phyloP scores from a whole-genome alignment of 2,888 invertebrate genomes.

The Eupithecia inturbata region DNA sequence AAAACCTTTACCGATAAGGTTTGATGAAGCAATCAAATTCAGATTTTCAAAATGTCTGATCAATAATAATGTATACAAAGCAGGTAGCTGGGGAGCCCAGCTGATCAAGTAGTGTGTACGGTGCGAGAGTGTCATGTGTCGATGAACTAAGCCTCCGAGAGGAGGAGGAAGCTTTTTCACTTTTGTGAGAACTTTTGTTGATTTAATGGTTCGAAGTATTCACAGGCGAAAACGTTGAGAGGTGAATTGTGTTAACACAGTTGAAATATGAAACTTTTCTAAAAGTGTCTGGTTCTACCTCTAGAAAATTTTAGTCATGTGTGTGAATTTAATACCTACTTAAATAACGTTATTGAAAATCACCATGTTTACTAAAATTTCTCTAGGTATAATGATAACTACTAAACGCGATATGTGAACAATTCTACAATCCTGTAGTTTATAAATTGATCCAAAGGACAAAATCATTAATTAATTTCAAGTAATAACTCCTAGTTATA shows the following conservation, averaged over 20 bases:
- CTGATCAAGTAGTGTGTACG: not conserved
- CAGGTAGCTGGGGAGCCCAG: not conserved
- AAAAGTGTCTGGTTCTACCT: too few relatives aligned
- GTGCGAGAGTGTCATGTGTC: not conserved
- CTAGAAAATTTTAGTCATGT: too few relatives aligned
- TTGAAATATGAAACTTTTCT: not conserved
- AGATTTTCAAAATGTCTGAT: not conserved
- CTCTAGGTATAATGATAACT: too few relatives aligned
- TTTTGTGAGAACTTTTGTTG: constrained; percentile 4
- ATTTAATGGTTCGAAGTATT: not conserved
- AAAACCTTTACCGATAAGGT: not conserved
- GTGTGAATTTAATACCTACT: too few relatives aligned
- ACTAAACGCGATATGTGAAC: too few relatives aligned
- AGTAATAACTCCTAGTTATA: too few relatives aligned
- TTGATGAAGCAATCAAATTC: not conserved
- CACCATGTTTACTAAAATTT: too few relatives aligned
- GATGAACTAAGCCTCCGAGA: not conserved
- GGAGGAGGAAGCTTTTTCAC: not conserved
- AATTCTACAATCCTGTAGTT: too few relatives aligned
- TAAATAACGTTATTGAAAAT: too few relatives aligned
- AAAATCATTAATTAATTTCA: too few relatives aligned
- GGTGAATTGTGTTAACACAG: not conserved
- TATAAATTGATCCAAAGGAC: too few relatives aligned
- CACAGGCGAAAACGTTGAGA: not conserved
- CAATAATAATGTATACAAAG: not conserved